Conservation (phyloP, 2,113 vertebrate species). For the Engraulis encrasicolus region DNA sequence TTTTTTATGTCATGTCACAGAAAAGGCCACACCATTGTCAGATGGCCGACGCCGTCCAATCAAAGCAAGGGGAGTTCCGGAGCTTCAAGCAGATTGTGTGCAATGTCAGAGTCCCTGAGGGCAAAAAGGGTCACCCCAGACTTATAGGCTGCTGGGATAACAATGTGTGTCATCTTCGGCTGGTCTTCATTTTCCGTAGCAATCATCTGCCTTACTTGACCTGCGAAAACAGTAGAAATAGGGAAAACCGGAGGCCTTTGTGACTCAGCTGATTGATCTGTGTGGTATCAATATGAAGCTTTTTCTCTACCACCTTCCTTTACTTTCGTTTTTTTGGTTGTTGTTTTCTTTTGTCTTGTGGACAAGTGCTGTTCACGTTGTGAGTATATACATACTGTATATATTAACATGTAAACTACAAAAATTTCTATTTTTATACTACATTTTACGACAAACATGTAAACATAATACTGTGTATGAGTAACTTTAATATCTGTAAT, state of each 20-base stretch:
- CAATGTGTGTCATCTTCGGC: constrained; percentile 57
- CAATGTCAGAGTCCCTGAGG: constrained; percentile 51
- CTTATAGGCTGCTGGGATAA: constrained; percentile 73
- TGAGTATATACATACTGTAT: too few relatives aligned
- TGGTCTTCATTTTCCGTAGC: constrained; percentile 52
- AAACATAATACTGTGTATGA: too few relatives aligned
- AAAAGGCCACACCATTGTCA: neutral
- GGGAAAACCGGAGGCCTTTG: neutral
- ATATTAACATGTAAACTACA: too few relatives aligned
- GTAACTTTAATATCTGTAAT: too few relatives aligned
- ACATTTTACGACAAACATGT: too few relatives aligned
- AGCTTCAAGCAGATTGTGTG: constrained; percentile 60
- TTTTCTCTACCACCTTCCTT: too few relatives aligned
- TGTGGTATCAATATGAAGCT: too few relatives aligned
- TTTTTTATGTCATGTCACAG: neutral
- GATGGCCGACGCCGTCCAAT: neutral
- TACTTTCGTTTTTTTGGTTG: too few relatives aligned
- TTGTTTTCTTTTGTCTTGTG: too few relatives aligned
- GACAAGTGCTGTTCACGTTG: too few relatives aligned
- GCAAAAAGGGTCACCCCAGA: constrained; percentile 74
- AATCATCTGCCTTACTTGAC: constrained; percentile 69
- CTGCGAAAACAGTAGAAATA: constrained; percentile 50
- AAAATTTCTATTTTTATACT: too few relatives aligned
- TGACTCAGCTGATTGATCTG: neutral
- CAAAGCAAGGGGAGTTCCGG: constrained; percentile 65